Evolutionary conservation across 2,113 vertebrate genomes (phyloP), one percentile per base, ranked within the genome.

Genomic region (Tragelaphus strepsiceros): DNA sequence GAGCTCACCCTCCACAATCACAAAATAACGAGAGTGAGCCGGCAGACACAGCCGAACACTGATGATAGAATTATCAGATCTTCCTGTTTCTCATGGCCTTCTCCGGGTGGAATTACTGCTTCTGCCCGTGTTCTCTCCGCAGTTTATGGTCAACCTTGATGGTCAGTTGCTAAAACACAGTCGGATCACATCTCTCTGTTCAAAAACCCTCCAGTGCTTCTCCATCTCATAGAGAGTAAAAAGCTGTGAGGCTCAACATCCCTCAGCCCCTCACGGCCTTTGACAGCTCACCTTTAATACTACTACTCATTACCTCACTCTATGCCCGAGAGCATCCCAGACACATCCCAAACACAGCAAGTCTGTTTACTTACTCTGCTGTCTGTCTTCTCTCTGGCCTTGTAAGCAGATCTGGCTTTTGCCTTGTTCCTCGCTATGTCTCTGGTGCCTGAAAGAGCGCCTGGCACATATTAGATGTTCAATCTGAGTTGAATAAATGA

Each of bases 11-110:
- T 1, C 54, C 59, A 58, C 88, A 51, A 17, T 30, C 16, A 53
- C 59, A 51, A 22, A 32, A 16, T 77, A 10, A 7, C 0, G 2
- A 9, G 30, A 39, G 10, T 0, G 1, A n/a, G 19, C 3, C 12
- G 0, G 62, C 54, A 78, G 56, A 12, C 11, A 51, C 21, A 21
- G 24, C 32, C n/a, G 28, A 49, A 64, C 6, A 3, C 8, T 19
- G 30, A 35, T 19, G 16, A 78, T 5, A 10, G 62, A 19, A 26
- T 30, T 10, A 2, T 1, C 14, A 0, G 2, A 17, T 22, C 22
- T 28, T 8, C 0, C 30, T 11, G 22, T 12, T 21, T 35, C 71
- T 92, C 7, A 1, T 14, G 32, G 22, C 16, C 17, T 32, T 26
- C 28, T 22, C 51, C 0, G 0, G 7, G 43, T 30, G 12, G 22